A percentile compares a stretch with the other conserved stretches of the same genome.
These are phyloP conservation scores for Sapayoa aenigma DNA, from an alignment of 2,113 vertebrate genomes.

Conservation along the genomic window DNA sequence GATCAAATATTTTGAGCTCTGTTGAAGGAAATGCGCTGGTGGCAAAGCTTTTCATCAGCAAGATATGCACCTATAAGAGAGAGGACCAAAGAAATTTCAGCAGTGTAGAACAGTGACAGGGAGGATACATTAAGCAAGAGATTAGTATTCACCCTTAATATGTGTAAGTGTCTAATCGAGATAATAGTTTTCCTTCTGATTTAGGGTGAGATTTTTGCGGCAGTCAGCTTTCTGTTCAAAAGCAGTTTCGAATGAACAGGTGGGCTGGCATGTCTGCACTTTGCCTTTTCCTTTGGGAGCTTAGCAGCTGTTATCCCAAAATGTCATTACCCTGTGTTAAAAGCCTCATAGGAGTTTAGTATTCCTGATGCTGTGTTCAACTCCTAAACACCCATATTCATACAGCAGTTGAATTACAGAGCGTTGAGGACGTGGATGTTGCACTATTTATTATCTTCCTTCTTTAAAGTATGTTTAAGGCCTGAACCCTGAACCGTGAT, in stretches of 20 bases:
- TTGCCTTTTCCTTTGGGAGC: not conserved
- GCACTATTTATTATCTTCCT: not conserved
- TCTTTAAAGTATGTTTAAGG: not conserved
- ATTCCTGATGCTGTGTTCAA: not conserved
- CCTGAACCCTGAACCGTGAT: not conserved
- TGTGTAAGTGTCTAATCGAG: not conserved
- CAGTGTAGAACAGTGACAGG: not conserved
- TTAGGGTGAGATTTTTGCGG: not conserved
- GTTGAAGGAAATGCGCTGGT: not conserved
- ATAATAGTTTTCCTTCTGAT: not conserved
- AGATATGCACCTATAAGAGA: fast-evolving
- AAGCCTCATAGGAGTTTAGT: not conserved
- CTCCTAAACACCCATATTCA: not conserved
- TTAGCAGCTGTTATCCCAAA: not conserved
- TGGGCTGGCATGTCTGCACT: not conserved
- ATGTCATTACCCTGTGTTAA: not conserved
- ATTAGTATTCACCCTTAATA: not conserved
- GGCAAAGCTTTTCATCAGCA: not conserved
- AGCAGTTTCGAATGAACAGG: not conserved
- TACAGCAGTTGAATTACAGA: not conserved
- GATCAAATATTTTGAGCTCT: not conserved
- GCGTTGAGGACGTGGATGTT: not conserved
- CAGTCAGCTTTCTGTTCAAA: not conserved
- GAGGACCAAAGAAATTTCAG: not conserved
- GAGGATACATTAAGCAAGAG: not conserved